Percentiles rank a stretch among this genome's conserved stretches.
Evolutionary conservation across 1,140 invertebrate species (phyloP).

Genomic region (Orius laevigatus): DNA sequence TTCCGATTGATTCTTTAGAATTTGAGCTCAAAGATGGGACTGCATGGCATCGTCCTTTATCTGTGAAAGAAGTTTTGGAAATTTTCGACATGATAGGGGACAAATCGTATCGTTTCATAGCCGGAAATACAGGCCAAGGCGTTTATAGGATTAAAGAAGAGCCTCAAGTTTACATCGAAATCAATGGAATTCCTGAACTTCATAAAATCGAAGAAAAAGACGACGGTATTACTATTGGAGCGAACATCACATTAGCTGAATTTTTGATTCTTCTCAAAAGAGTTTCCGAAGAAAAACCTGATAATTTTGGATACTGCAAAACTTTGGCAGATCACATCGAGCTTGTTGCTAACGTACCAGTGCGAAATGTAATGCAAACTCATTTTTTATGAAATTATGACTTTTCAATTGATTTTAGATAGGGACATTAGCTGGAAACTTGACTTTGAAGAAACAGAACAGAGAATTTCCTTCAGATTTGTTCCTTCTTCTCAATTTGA

Average conservation of each 20-base stretch:
- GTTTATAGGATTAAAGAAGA: constrained; percentile 9
- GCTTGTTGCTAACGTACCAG: constrained; percentile 48
- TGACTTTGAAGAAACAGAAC: constrained; percentile 55
- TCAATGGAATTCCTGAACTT: constrained; percentile 48
- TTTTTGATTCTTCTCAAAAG: constrained; percentile 40
- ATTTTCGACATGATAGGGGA: constrained; percentile 32
- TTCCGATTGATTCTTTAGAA: not conserved
- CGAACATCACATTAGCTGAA: constrained; percentile 41
- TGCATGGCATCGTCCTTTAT: constrained; percentile 14
- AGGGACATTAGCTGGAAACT: constrained; percentile 58
- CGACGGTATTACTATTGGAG: constrained; percentile 30
- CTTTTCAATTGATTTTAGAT: constrained; percentile 31
- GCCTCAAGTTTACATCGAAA: constrained; percentile 46
- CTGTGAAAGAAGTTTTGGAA: constrained; percentile 33
- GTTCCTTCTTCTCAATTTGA: constrained; percentile 53
- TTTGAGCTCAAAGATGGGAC: constrained; percentile 8
- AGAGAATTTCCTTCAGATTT: constrained; percentile 58
- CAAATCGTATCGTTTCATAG: constrained; percentile 39
- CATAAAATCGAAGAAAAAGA: constrained; percentile 26
- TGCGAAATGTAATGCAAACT: constrained; percentile 45
- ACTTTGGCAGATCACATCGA: constrained; percentile 44
- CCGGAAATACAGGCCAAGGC: constrained; percentile 53
- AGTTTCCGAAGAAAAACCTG: constrained; percentile 27
- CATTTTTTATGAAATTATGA: constrained; percentile 10
- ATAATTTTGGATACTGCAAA: constrained; percentile 31